Evolutionary conservation across 2,113 vertebrate species (phyloP), one percentile per base, ranked within the genome.

Genomic region (Phasianus colchicus): DNA sequence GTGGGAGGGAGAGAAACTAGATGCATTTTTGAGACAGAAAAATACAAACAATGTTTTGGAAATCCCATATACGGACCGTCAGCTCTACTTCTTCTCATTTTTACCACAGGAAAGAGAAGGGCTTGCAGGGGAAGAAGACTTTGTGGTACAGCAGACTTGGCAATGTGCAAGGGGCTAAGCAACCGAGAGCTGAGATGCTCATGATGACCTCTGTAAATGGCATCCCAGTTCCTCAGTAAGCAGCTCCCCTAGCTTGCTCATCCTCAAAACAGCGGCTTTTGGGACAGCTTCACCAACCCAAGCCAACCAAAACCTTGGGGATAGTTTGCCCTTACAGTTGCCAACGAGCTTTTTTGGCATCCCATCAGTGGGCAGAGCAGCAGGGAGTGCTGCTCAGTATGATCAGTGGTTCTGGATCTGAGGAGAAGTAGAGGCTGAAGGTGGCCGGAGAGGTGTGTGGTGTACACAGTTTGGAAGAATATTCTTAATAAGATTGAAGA

Each of bases 381-480:
- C 3, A 0, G n/a, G 36, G 32, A 94, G 20, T 52, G 16, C 32
- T 79, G 2, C 64, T 87, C 52, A 25, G 30, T 91, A 60, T 82
- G 63, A 50, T 92, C 77, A 54, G 73, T 93, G 90, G 72, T 88
- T 96, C 82, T 96, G 95, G 91, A 92, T 96, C 93, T 95, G 91
- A 94, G 93, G 83, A 96, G 93, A 96, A 95, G 95, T 85, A 96
- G 88, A 90, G 86, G 61, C 93, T 95, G 86, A 84, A 82, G 95
- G 91, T 34, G 38, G 90, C 97, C 81, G 80, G 95, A 93, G 92
- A 97, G 83, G 72, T 97, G 96, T 93, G 93, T 91, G 78, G 2
- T 96, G 89, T 96, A 96, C 89, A 96, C 42, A 13, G 81, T 78
- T 87, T 92, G 90, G 71, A 97, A 96, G 92, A 97, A 96, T 40